phyloP scores from a whole-genome alignment of 2,888 invertebrate species.

The Plusia festucae region DNA sequence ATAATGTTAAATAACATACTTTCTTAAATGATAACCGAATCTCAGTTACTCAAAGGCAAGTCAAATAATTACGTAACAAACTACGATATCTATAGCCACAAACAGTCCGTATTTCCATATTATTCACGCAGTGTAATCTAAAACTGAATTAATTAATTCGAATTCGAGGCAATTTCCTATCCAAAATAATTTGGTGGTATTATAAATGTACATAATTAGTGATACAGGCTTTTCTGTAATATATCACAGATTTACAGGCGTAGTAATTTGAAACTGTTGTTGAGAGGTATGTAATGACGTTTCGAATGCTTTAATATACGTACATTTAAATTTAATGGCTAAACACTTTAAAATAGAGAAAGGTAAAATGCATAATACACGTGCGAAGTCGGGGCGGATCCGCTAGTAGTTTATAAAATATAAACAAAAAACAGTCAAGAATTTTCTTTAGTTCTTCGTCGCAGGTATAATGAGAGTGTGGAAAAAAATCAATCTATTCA shows the following conservation, averaged over 20 bases:
- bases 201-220: slow-evolving; percentile 71
- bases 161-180: slow-evolving; percentile 59
- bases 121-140: slow-evolving; percentile 57
- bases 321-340: neutral
- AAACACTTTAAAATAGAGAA: too few species aligned
- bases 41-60: slow-evolving; percentile 20
- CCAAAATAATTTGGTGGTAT: slow-evolving; percentile 63
- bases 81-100: slow-evolving; percentile 36
- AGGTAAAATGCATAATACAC: too few species aligned
- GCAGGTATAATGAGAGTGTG: too few species aligned
- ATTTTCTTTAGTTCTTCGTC: too few species aligned
- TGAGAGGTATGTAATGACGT: neutral
- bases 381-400: too few species aligned
- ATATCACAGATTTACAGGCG: slow-evolving; percentile 50
- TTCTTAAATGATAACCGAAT: neutral
- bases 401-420: too few species aligned
- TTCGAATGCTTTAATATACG: neutral
- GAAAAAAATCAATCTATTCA: neutral
- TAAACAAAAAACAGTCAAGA: too few species aligned
- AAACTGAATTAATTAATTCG: slow-evolving; percentile 65
- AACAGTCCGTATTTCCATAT: slow-evolving; percentile 57
- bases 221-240: slow-evolving; percentile 47
- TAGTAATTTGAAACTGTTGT: slow-evolving; percentile 43
- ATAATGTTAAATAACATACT: neutral
- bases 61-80: slow-evolving; percentile 28